Evolutionary conservation across 2,888 invertebrate species (phyloP).

Genomic region (Brenthis hecate): DNA sequence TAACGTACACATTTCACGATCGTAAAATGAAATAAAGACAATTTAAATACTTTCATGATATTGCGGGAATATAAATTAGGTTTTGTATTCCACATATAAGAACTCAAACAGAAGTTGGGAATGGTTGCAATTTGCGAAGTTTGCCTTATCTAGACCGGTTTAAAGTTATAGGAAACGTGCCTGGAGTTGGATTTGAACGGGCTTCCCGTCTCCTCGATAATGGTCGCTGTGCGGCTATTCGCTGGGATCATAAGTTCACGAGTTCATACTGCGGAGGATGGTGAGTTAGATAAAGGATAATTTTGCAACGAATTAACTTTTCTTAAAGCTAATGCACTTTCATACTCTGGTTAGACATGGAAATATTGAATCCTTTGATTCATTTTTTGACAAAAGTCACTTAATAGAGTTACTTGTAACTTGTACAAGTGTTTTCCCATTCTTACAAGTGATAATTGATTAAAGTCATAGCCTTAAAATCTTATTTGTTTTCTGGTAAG

Average conservation of each 20-base stretch:
- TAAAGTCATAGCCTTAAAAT: conserved; percentile 5
- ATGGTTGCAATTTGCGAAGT: conserved; percentile 40
- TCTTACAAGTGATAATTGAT: background rate
- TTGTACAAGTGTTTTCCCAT: background rate
- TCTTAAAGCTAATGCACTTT: conserved; percentile 16
- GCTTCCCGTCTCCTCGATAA: conserved; percentile 34
- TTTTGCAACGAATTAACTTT: conserved; percentile 21
- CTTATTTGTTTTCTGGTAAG: conserved; percentile 17
- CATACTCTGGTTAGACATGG: background rate
- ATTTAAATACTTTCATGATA: conserved; percentile 24
- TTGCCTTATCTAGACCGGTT: conserved; percentile 38
- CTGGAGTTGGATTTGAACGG: conserved; percentile 38
- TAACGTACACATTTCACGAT: background rate
- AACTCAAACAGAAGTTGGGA: conserved; percentile 31
- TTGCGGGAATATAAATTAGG: conserved; percentile 31
- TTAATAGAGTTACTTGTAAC: background rate
- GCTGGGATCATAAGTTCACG: conserved; percentile 31
- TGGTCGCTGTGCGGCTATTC: conserved; percentile 39
- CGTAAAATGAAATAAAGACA: conserved; percentile 18
- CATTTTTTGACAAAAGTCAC: background rate
- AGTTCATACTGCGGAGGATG: conserved; percentile 25
- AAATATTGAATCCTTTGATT: conserved; percentile 1
- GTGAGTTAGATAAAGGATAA: conserved; percentile 29
- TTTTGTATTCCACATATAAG: conserved; percentile 34
- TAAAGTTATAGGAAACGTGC: conserved; percentile 42